Conservation (phyloP, 2,888 invertebrate genomes). For the Synergus gifuensis region DNA sequence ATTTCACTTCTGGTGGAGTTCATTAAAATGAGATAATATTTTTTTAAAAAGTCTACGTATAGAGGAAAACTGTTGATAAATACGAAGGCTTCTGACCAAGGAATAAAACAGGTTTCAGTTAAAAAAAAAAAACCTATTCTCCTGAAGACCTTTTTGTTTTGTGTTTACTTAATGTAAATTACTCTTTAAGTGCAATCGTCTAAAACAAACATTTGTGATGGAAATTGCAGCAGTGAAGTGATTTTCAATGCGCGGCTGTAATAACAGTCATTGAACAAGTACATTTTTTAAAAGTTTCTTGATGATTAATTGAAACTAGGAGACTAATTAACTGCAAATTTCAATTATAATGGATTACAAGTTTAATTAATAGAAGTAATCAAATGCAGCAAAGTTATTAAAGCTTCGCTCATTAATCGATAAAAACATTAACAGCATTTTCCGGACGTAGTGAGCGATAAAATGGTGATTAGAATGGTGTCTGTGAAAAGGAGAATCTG, state of each 20-base stretch:
- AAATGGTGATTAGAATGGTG: constrained; percentile 12
- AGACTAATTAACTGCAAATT: too few relatives aligned
- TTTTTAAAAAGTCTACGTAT: too few relatives aligned
- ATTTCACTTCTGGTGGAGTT: not conserved
- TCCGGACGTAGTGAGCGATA: not conserved
- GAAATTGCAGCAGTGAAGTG: not conserved
- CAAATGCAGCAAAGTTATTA: not conserved
- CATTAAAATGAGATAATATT: not conserved
- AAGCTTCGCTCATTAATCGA: constrained; percentile 9
- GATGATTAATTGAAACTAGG: not conserved
- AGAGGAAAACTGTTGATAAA: too few relatives aligned
- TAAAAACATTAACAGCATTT: not conserved
- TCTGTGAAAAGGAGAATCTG: not conserved
- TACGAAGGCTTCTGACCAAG: not conserved
- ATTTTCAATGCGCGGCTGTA: not conserved
- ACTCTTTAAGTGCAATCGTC: not conserved
- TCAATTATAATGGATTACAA: not conserved
- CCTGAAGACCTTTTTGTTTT: not conserved
- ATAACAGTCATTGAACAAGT: not conserved
- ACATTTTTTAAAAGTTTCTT: not conserved
- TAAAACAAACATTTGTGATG: not conserved
- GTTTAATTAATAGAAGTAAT: not conserved
- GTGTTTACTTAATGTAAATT: not conserved
- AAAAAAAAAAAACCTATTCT: not conserved
- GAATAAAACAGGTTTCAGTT: not conserved